A percentile compares a stretch with the other conserved stretches of the same genome.
Conservation (phyloP, 2,888 invertebrate genomes). For the Caenorhabditis virilis region DNA sequence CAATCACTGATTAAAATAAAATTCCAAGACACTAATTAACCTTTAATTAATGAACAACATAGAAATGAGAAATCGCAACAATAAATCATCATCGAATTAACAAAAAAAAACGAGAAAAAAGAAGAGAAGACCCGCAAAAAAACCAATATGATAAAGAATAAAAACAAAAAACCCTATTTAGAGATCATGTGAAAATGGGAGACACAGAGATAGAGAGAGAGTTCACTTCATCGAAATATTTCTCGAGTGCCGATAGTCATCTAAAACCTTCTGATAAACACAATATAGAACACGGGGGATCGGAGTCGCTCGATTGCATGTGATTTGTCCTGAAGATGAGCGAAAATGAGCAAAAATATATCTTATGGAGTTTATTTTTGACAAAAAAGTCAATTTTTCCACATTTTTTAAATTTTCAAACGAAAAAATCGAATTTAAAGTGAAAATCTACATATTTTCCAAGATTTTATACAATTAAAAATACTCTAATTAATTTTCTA, state of each 20-base stretch:
- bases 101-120: neutral
- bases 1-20: no score
- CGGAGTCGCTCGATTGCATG: conserved; percentile 24
- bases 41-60: no score
- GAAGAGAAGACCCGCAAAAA: neutral
- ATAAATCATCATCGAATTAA: neutral
- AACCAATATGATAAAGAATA: neutral
- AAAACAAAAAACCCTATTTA: neutral
- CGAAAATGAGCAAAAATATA: neutral
- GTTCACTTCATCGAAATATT: conserved; percentile 11
- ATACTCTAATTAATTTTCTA: no score
- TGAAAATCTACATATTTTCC: no score
- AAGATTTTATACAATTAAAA: no score
- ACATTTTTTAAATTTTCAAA: neutral
- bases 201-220: no score
- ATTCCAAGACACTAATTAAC: no score
- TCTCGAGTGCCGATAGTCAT: conserved; percentile 13
- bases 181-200: neutral
- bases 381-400: neutral
- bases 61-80: neutral
- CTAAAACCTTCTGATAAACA: conserved; percentile 24
- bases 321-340: neutral
- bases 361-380: neutral
- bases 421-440: no score
- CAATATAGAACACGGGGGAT: conserved; percentile 22